Evolutionary conservation across 2,113 vertebrate genomes (phyloP), one percentile per base, ranked within the genome.

Genomic region (Syngnathus floridae): DNA sequence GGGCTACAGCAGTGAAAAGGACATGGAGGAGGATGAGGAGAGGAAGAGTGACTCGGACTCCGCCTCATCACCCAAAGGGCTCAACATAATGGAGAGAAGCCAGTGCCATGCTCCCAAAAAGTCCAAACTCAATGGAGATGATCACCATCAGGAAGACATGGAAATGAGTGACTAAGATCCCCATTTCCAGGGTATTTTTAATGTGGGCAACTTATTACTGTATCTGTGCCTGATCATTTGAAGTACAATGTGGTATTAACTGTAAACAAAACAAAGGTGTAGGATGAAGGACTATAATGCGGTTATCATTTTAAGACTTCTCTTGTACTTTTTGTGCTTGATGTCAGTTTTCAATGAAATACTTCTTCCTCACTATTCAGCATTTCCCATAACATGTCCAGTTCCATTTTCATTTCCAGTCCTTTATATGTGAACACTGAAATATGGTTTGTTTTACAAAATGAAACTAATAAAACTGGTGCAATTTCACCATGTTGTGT

Each of bases 111-210:
- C 74, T 0, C 79, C 82, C 2, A 89, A 93, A 74, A 96, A 97
- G 40, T 97, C 95, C 83, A 97, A 96, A 81, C 90, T 94, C 5
- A 96, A 97, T 0, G 95, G 95, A 35, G 96, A 98, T 0, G 95
- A 98, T 74, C 95, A 96, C 77, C 95, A 97, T 8, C 94, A 98
- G 61, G 96, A 97, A 80, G 97, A 99, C 87, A 98, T 99, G 95
- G 96, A 99, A 74, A 98, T 98, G 96, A 99, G 97, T 58, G 95
- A 99, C 86, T 98, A 86, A 94, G 37, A 16, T 87, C 63, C 63
- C 87, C 84, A 86, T 89, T 89, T 91, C 21, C 58, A 41, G 38
- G 22, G 64, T 91, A 92, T 91, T 90, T 81, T 89, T 87, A 76
- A 72, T 69, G 70, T 57, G 63, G 72, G 73, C 77, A 62, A 73